A percentile compares a stretch with the other conserved stretches of the same genome.
Evolutionary conservation across 2,113 vertebrate genomes (phyloP).

Genomic region (Piaya cayana): DNA sequence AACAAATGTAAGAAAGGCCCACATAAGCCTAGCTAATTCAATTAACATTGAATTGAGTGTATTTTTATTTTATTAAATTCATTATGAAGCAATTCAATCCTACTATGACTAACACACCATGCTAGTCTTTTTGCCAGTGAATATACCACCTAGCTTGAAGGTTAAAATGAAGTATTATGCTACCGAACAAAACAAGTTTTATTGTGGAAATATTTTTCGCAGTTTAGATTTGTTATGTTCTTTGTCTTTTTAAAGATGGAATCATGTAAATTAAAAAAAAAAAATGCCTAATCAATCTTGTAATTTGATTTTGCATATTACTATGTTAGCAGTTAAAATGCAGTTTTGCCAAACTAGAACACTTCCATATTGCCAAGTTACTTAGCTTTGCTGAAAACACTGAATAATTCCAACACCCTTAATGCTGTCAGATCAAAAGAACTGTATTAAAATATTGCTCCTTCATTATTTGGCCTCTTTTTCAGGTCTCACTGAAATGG

Average conservation of each 20-base stretch:
- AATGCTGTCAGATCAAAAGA: neutral
- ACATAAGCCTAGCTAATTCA: neutral
- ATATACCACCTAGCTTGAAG: neutral
- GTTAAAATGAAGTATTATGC: neutral
- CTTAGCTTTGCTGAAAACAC: neutral
- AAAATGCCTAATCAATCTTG: neutral
- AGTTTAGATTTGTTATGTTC: neutral
- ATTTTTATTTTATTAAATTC: slow-evolving; percentile 18
- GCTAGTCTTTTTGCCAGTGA: neutral
- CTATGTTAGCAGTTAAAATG: neutral
- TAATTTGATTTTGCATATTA: neutral
- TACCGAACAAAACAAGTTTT: neutral
- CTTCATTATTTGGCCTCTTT: neutral
- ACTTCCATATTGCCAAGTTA: neutral
- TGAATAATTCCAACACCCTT: neutral
- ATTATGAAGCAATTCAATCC: neutral
- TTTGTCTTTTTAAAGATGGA: neutral
- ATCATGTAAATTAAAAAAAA: neutral
- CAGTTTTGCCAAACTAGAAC: neutral
- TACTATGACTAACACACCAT: neutral
- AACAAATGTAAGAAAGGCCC: slow-evolving; percentile 1
- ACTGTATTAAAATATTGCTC: neutral
- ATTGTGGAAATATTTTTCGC: neutral
- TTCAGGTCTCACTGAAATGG: neutral
- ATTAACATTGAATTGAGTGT: neutral